These are phyloP conservation scores for Agrochola circellaris DNA, from an alignment of 2,888 invertebrate genomes.

Conservation along the genomic window DNA sequence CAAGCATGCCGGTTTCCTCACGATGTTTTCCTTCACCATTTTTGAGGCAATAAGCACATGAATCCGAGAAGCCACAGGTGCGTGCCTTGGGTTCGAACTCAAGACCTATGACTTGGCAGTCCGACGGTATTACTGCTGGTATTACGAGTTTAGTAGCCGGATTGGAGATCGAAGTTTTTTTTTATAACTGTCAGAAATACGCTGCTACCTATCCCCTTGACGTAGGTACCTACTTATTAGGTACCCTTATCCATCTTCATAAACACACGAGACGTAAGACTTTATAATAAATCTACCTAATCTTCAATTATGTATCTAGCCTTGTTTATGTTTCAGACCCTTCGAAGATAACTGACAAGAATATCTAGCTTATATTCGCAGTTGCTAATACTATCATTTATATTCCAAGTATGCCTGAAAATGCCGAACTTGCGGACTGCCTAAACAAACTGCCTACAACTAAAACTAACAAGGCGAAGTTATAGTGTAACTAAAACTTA, in stretches of 20 bases:
- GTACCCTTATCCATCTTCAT: not conserved
- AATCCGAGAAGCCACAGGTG: no score
- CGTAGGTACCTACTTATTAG: not conserved
- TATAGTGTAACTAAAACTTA: conserved; percentile 24
- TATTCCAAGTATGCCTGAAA: conserved; percentile 45
- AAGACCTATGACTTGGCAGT: no score
- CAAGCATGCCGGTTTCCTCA: no score
- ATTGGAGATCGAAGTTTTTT: not conserved
- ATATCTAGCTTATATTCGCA: conserved; percentile 35
- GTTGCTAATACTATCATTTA: conserved; percentile 42
- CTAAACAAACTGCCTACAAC: conserved; percentile 31
- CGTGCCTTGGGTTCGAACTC: no score
- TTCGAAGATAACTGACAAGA: conserved; percentile 16
- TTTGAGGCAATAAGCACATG: no score
- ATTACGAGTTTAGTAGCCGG: not conserved
- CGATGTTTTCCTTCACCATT: no score
- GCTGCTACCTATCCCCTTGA: no score
- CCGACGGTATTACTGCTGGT: no score
- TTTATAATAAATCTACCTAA: not conserved
- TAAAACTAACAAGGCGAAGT: conserved; percentile 1
- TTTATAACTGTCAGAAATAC: not conserved
- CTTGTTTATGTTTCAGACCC: conserved; percentile 22
- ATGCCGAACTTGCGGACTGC: conserved; percentile 21
- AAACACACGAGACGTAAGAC: not conserved
- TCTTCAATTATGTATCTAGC: conserved; percentile 1